Evolutionary conservation across 1,140 invertebrate species (phyloP).

Genomic region (Telenomus remus): DNA sequence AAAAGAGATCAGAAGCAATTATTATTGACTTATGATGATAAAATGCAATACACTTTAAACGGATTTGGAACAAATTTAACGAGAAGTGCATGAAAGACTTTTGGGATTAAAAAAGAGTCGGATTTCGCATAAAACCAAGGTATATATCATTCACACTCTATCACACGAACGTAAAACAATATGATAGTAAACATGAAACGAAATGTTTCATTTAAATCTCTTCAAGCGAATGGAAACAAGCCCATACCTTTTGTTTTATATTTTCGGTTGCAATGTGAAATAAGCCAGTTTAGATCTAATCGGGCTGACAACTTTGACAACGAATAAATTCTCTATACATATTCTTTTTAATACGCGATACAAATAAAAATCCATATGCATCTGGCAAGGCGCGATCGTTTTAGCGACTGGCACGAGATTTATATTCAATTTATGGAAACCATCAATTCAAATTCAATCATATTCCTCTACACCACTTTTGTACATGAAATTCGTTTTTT

Average conservation of each 20-base stretch:
- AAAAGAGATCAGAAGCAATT: too few species aligned
- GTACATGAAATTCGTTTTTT: too few species aligned
- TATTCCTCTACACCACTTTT: constrained; percentile 3
- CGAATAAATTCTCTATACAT: constrained; percentile 36
- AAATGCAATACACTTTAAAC: neutral
- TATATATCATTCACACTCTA: constrained; percentile 21
- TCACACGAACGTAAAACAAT: constrained; percentile 19
- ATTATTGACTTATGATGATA: too few species aligned
- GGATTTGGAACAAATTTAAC: constrained; percentile 10
- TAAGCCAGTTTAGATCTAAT: constrained; percentile 45
- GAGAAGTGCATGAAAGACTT: constrained; percentile 22
- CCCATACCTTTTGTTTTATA: constrained; percentile 21
- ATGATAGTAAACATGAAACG: constrained; percentile 6
- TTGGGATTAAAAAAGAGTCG: constrained; percentile 26
- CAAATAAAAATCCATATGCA: constrained; percentile 32
- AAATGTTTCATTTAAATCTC: constrained; percentile 45
- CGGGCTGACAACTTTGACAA: constrained; percentile 41
- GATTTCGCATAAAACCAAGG: constrained; percentile 20
- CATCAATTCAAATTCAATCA: constrained; percentile 25
- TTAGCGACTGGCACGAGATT: constrained; percentile 49
- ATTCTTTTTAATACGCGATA: constrained; percentile 30
- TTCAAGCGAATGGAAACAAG: constrained; percentile 39
- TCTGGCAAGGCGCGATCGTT: constrained; percentile 29
- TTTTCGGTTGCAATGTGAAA: constrained; percentile 24
- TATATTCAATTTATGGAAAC: constrained; percentile 58